Base-by-base conservation (phyloP, 2,797 vertebrate genomes). In the Crypturellus tataupa region DNA sequence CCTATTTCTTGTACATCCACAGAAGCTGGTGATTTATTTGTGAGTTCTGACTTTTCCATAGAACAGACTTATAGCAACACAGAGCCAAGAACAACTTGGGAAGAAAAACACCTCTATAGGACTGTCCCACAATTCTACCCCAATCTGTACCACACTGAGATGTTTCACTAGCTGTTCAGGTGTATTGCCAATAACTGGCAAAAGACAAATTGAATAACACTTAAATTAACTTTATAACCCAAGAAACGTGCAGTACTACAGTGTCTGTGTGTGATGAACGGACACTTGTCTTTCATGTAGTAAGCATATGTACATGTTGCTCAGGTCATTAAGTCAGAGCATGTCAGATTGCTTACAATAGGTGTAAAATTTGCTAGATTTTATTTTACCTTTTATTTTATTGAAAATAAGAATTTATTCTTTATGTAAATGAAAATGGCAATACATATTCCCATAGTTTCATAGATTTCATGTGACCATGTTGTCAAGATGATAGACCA, bases 391-490 rank as follows among this genome's bases (percentile, higher is more conserved):
- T 39, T 60, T 49, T 9, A 0, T 16, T 80, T 60, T 49, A 3
- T 55, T 5, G 31, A 55, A 84, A 75, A n/a, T 13, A 31, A 85
- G 2, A 39, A n/a, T 64, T 71, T 5, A 12, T 33, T 71, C n/a
- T 81, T 58, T 6, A 47, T 47, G 56, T 11, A 44, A 55, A 42
- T 70, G 0, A 37, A n/a, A 15, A 69, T 72, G 72, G 1, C 75
- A 77, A 29, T 2, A 19, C 1, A 15, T 0, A 0, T 65, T 46
- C 21, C 21, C 46, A n/a, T 12, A 1, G 0, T 63, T 70, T 44
- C 29, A 29, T 4, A 51, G 31, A 11, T 69, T 81, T 78, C 12
- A 53, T 53, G 25, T 53, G 25, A 53, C 51, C 51, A 29, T 15
- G 25, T 53, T 53, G 51, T 53, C 25, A 27, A 29, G 51, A 15